Evolutionary conservation across 2,113 vertebrate species (phyloP).

Genomic region (Peromyscus californicus): DNA sequence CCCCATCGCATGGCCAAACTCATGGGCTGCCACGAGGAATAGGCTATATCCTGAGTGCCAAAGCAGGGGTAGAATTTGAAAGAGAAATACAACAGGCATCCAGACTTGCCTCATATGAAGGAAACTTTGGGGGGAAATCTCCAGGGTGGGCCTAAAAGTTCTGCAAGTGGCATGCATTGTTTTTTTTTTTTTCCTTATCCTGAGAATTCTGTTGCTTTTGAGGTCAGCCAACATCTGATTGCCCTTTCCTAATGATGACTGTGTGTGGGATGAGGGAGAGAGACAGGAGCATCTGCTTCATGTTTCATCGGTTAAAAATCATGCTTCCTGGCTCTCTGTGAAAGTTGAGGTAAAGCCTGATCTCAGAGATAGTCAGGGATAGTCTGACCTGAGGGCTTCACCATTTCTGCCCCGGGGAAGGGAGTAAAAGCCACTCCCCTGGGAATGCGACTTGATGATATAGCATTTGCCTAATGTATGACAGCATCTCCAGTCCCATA

Average conservation of each 20-base stretch:
- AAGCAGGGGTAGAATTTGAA: neutral
- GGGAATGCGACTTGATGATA: neutral
- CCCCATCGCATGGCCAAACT: conserved; percentile 98
- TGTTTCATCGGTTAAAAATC: neutral
- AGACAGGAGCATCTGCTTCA: neutral
- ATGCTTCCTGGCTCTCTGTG: neutral
- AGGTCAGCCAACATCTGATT: neutral
- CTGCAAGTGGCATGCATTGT: accelerated
- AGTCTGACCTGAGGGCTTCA: neutral
- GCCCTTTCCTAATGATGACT: neutral
- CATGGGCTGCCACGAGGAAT: conserved; percentile 98
- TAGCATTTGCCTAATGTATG: neutral
- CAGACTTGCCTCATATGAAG: accelerated
- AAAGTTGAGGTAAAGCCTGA: neutral
- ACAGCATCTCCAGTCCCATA: neutral
- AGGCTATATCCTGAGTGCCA: conserved; percentile 95
- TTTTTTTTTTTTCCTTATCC: neutral
- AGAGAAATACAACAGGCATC: neutral
- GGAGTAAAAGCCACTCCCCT: neutral
- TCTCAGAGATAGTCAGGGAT: neutral
- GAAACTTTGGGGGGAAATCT: no score
- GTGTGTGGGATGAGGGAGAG: neutral
- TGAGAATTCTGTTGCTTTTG: neutral
- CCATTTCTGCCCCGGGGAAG: neutral
- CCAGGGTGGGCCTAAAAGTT: neutral